A percentile compares a stretch with the other conserved stretches of the same genome.
Evolutionary conservation across 2,888 invertebrate species (phyloP).

Genomic region (Isoperla grammatica): DNA sequence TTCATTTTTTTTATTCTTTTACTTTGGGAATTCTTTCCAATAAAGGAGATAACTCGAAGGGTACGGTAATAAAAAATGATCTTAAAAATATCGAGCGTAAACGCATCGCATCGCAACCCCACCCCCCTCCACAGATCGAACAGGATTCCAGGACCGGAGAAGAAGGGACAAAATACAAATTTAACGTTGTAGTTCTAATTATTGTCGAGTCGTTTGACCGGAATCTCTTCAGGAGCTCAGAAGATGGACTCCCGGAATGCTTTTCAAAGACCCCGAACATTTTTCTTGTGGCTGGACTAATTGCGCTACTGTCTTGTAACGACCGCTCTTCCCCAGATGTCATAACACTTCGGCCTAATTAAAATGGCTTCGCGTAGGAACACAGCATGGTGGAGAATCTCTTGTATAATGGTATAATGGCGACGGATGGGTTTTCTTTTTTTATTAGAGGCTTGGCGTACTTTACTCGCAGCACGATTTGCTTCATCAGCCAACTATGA

Average conservation of each 20-base stretch:
- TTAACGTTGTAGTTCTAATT: conserved; percentile 15
- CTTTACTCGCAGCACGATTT: too few relatives aligned
- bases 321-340: too few relatives aligned
- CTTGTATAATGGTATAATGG: too few relatives aligned
- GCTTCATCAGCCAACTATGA: too few relatives aligned
- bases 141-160: not conserved
- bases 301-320: not conserved
- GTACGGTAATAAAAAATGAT: not conserved
- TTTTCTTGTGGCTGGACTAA: not conserved
- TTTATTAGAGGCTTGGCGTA: too few relatives aligned
- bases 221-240: not conserved
- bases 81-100: conserved; percentile 1
- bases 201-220: conserved; percentile 12
- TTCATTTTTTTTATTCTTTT: not conserved
- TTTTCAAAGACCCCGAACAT: not conserved
- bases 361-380: too few relatives aligned
- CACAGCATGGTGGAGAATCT: too few relatives aligned
- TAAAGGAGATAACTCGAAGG: conserved; percentile 6
- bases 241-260: not conserved
- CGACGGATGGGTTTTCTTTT: too few relatives aligned
- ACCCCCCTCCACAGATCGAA: too few relatives aligned
- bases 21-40: conserved; percentile 9
- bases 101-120: not conserved
- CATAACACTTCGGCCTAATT: too few relatives aligned
- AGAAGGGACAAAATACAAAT: conserved; percentile 15